These are phyloP conservation scores for Phaedon cochleariae DNA, from an alignment of 2,888 invertebrate species.

Conservation along the genomic window DNA sequence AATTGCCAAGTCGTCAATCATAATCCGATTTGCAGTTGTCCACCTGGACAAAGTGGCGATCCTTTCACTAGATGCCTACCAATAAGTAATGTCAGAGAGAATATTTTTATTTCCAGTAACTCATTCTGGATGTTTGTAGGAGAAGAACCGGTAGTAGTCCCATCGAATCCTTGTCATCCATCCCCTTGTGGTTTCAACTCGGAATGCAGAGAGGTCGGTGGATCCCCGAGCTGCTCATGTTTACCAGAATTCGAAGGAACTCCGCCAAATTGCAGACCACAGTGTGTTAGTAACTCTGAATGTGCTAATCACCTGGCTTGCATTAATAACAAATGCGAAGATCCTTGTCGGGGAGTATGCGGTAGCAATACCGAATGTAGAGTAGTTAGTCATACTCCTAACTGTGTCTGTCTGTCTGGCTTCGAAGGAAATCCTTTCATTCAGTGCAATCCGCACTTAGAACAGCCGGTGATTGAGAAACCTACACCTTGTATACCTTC, in stretches of 20 bases:
- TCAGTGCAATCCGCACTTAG: slow-evolving; percentile 62
- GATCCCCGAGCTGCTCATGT: slow-evolving; percentile 74
- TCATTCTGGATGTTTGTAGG: slow-evolving; percentile 58
- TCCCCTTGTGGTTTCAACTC: slow-evolving; percentile 76
- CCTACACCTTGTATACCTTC: slow-evolving; percentile 70
- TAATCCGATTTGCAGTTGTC: slow-evolving; percentile 74
- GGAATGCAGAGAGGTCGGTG: slow-evolving; percentile 70
- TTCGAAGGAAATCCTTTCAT: slow-evolving; percentile 77
- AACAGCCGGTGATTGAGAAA: slow-evolving; percentile 56
- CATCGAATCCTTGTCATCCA: slow-evolving; percentile 70
- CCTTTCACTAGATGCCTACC: slow-evolving; percentile 76
- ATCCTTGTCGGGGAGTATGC: slow-evolving; percentile 76
- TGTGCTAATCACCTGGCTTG: slow-evolving; percentile 73
- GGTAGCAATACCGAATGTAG: slow-evolving; percentile 76
- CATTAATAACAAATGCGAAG: slow-evolving; percentile 73
- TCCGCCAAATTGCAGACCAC: slow-evolving; percentile 73
- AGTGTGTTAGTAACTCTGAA: slow-evolving; percentile 74
- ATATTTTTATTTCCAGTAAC: slow-evolving; percentile 56
- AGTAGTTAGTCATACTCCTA: slow-evolving; percentile 76
- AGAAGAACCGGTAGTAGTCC: slow-evolving; percentile 52
- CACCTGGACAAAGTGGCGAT: slow-evolving; percentile 71
- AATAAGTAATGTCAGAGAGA: slow-evolving; percentile 51
- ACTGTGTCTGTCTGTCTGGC: slow-evolving; percentile 70
- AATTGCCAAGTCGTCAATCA: slow-evolving; percentile 78
- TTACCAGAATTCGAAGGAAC: slow-evolving; percentile 69